A percentile compares a stretch with the other conserved stretches of the same genome.
Conservation (phyloP, 2,888 invertebrate genomes). For the Leptinotarsa peninsularis region DNA sequence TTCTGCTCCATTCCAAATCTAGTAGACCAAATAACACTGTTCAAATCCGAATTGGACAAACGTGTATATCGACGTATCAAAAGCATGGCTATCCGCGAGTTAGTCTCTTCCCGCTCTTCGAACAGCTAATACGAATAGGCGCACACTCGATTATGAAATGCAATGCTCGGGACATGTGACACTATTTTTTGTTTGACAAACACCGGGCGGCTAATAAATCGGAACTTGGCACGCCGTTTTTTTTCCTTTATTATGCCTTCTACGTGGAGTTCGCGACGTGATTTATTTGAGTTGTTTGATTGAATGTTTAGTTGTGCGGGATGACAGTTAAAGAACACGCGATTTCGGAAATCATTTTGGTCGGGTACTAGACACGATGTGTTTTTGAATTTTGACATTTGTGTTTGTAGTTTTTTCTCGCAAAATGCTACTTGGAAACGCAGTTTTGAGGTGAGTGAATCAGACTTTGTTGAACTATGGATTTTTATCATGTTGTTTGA, state of each 20-base stretch:
- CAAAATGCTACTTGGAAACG: slow-evolving; percentile 20
- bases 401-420: not conserved
- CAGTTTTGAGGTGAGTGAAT: slow-evolving; percentile 23
- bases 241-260: not conserved
- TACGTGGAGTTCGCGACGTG: not conserved
- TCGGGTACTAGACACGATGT: not conserved
- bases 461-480: not conserved
- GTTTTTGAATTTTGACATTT: slow-evolving; percentile 5
- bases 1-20: slow-evolving; percentile 32
- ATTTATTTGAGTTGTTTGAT: slow-evolving; percentile 6
- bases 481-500: not conserved
- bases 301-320: slow-evolving; percentile 2
- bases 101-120: slow-evolving; percentile 54
- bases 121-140: slow-evolving; percentile 47
- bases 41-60: slow-evolving; percentile 41
- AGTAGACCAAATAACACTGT: slow-evolving; percentile 34
- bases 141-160: slow-evolving; percentile 36
- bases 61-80: slow-evolving; percentile 33
- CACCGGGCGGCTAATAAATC: slow-evolving; percentile 11
- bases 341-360: not conserved
- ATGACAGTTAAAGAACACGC: slow-evolving; percentile 4
- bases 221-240: slow-evolving; percentile 2
- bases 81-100: slow-evolving; percentile 42
- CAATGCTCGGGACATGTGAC: slow-evolving; percentile 26
- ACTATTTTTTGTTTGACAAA: slow-evolving; percentile 19